Evolutionary conservation across 2,113 vertebrate genomes (phyloP).

Genomic region (Hepsetus odoe): DNA sequence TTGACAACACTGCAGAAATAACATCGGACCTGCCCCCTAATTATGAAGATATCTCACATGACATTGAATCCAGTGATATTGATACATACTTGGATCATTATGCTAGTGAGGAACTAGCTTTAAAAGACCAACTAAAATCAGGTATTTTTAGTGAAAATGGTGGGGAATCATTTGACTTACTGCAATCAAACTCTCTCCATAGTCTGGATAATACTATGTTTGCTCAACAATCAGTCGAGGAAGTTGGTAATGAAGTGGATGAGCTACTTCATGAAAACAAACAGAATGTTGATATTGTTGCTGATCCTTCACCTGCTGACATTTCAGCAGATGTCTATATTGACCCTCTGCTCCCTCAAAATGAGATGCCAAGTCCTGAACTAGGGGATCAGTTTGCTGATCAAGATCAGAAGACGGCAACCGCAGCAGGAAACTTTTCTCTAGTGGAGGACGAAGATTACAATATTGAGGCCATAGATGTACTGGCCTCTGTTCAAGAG

Average conservation of each 20-base stretch:
- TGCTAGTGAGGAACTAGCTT: conserved; percentile 35
- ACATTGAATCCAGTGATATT: conserved; percentile 60
- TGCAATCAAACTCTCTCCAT: conserved; percentile 60
- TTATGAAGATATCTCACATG: conserved; percentile 66
- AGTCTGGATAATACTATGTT: neutral
- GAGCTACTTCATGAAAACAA: conserved; percentile 46
- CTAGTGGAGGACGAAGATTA: conserved; percentile 46
- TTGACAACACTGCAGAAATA: conserved; percentile 52
- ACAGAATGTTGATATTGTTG: conserved; percentile 33
- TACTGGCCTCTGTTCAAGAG: conserved; percentile 49
- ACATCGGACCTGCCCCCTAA: conserved; percentile 62
- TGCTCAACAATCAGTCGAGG: conserved; percentile 63
- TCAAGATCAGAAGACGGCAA: conserved; percentile 13
- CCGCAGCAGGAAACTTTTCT: conserved; percentile 2
- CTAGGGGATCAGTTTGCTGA: conserved; percentile 6
- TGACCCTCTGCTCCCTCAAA: conserved; percentile 42
- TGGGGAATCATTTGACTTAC: conserved; percentile 19
- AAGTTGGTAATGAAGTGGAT: conserved; percentile 58
- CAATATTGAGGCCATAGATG: conserved; percentile 29
- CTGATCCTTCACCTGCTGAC: conserved; percentile 58
- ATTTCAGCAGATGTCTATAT: conserved; percentile 41
- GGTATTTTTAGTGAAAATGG: conserved; percentile 41
- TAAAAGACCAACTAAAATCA: conserved; percentile 54
- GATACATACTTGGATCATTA: conserved; percentile 52
- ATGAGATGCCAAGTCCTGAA: neutral